Evolutionary conservation across 1,140 invertebrate genomes (phyloP).

Genomic region (Neodiprion fabricii): DNA sequence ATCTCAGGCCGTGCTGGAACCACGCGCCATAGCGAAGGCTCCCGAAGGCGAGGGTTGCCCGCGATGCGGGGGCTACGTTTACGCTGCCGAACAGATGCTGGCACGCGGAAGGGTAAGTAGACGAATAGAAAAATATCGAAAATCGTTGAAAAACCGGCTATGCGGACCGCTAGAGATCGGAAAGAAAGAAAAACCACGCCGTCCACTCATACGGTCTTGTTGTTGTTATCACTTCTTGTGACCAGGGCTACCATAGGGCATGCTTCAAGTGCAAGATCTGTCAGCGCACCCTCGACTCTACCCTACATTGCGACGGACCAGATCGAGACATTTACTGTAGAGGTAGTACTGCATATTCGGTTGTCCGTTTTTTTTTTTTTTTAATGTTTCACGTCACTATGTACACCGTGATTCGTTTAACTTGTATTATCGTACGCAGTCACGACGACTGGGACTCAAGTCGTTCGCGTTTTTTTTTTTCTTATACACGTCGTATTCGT

Average conservation of each 20-base stretch:
- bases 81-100: conserved; percentile 93
- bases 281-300: conserved; percentile 91
- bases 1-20: conserved; percentile 69
- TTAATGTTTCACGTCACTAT: conserved; percentile 23
- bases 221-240: conserved; percentile 47
- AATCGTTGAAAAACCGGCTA: conserved; percentile 14
- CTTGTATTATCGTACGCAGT: background rate
- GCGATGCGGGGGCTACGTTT: conserved; percentile 89
- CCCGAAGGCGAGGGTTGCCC: conserved; percentile 89
- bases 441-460: background rate
- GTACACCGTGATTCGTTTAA: conserved; percentile 18
- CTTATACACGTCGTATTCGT: background rate
- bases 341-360: conserved; percentile 67
- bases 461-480: conserved; percentile 10
- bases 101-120: conserved; percentile 83
- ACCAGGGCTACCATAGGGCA: conserved; percentile 86
- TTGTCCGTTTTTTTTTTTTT: conserved; percentile 33
- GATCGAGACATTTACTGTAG: conserved; percentile 93
- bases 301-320: conserved; percentile 90
- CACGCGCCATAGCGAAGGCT: conserved; percentile 80
- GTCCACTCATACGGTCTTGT: conserved; percentile 1
- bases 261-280: conserved; percentile 92
- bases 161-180: background rate
- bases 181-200: background rate
- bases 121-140: conserved; percentile 9